Conservation (phyloP, 2,888 invertebrate genomes). For the Microctonus aethiopoides region DNA sequence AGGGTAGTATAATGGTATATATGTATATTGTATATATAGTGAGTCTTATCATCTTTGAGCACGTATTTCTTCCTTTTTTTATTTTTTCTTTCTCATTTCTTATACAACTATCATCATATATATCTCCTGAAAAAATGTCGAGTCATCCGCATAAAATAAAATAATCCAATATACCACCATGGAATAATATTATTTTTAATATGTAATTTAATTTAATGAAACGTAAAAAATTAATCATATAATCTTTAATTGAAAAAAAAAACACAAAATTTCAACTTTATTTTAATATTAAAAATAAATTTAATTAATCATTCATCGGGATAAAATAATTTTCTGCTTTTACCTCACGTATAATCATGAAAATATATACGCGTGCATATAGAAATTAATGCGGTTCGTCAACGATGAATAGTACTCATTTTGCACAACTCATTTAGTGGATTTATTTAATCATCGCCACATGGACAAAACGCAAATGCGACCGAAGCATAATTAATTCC, state of each 20-base stretch:
- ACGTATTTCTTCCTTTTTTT: neutral
- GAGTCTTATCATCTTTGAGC: neutral
- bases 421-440: neutral
- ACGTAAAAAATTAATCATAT: neutral
- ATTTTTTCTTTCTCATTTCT: neutral
- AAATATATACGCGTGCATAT: neutral
- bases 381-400: neutral
- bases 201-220: neutral
- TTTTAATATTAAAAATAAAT: neutral
- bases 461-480: constrained; percentile 14
- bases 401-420: neutral
- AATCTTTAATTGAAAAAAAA: neutral
- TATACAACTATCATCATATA: neutral
- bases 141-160: neutral
- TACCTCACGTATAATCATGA: neutral
- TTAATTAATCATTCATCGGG: neutral
- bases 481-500: constrained; percentile 24
- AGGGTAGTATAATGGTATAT: too few relatives aligned
- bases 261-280: neutral
- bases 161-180: neutral
- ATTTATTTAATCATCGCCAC: constrained; percentile 21
- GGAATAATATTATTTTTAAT: neutral
- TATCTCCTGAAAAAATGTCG: neutral
- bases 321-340: neutral
- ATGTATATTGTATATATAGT: too few relatives aligned